Percentiles rank a stretch among this genome's conserved stretches.
Evolutionary conservation across 2,797 vertebrate species (phyloP).

Genomic region (Mus spretus): DNA sequence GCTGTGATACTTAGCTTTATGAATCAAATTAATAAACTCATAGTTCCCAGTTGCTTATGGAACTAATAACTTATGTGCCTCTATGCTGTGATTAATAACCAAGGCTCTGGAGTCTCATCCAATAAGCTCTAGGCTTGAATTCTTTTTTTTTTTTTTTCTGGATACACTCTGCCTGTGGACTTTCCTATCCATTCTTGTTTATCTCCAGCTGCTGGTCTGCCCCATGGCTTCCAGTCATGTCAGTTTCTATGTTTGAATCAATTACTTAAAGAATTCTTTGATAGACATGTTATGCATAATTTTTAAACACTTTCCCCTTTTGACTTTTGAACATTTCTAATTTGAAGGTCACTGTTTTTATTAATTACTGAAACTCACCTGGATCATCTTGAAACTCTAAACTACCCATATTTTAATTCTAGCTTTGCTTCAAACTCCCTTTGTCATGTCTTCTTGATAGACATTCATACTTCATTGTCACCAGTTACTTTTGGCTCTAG

Average conservation of each 20-base stretch:
- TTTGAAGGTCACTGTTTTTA: conserved; percentile 1
- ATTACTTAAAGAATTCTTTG: not conserved
- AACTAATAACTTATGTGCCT: not conserved
- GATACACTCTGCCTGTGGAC: not conserved
- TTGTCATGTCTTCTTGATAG: not conserved
- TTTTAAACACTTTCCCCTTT: not conserved
- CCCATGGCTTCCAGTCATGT: not conserved
- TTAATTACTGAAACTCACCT: not conserved
- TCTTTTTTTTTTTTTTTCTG: not conserved
- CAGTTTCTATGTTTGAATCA: not conserved
- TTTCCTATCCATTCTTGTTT: not conserved
- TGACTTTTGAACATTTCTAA: not conserved
- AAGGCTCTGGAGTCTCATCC: not conserved
- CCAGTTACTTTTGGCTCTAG: not conserved
- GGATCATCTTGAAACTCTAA: not conserved
- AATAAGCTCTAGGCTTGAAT: not conserved
- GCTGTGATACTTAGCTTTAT: conserved; percentile 26
- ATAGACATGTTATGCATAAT: not conserved
- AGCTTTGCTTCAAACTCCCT: not conserved
- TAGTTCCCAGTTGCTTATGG: not conserved
- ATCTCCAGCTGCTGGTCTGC: not conserved
- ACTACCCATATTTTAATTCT: conserved; percentile 25
- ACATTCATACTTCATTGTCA: not conserved
- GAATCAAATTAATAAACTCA: not conserved
- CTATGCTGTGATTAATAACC: not conserved